Evolutionary conservation across 2,888 invertebrate species (phyloP), one percentile per base, ranked within the genome.

Genomic region (Dyspetes luteomarginatus): DNA sequence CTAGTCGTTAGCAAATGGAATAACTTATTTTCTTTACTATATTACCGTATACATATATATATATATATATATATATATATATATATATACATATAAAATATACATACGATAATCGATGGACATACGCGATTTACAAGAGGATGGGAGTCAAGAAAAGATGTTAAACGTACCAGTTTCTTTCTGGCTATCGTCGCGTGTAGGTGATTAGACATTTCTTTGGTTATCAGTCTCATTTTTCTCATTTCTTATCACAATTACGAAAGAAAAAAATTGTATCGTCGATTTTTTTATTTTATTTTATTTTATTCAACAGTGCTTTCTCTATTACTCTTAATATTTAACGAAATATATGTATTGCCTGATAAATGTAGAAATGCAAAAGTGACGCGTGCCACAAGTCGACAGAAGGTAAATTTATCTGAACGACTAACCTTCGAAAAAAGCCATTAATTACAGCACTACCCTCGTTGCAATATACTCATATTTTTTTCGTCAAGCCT

Each of bases 331-430:
- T 48, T 68, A 36, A 19, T 45, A 3, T 19, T 56, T n/a, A 4
- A 43, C 4, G 5, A 36, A 36, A 43, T 17, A 26, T n/a, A 52
- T 36, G 17, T n/a, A 5, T 41, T n/a, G 22, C 15, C 22, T 24
- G 55, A 68, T 68, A 41, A 55, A 30, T 68, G 43, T 50, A 12
- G 15, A n/a, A 22, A 58, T 19, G 41, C 26, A 17, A 79, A 75
- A 71, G 74, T 58, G 64, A 69, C 75, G 43, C 69, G 74, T 71
- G 79, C 65, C 71, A 41, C 15, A 30, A 71, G 58, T 45, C 60
- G 26, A 60, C 71, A 19, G 64, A 43, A 71, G 69, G 69, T 71
- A 48, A 76, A 80, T 58, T 69, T 41, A 26, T 24, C 48, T 28
- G 19, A 19, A 2, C 36, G 7, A 65, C 69, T 65, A 41, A 67